Conservation (phyloP, 2,797 vertebrate genomes). For the Channallabes apus region DNA sequence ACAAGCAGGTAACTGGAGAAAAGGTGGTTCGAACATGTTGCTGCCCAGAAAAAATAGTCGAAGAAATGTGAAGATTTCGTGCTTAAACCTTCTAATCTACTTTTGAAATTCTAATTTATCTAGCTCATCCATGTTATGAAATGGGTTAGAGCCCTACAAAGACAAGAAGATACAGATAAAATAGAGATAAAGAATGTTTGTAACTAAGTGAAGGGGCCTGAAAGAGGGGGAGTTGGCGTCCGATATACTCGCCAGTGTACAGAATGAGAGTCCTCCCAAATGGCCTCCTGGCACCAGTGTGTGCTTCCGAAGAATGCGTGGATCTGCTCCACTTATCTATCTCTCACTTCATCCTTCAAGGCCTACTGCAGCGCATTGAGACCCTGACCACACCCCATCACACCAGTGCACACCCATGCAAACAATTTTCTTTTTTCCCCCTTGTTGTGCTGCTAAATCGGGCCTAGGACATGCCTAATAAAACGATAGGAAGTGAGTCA, state of each 20-base stretch:
- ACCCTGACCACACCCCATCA: too few species aligned
- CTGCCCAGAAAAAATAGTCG: neutral
- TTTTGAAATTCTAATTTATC: neutral
- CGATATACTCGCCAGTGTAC: neutral
- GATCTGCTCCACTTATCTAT: constrained; percentile 8
- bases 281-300: constrained; percentile 34
- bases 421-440: neutral
- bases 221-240: neutral
- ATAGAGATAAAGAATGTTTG: neutral
- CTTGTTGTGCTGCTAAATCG: constrained; percentile 8
- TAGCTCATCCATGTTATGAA: neutral
- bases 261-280: constrained; percentile 4
- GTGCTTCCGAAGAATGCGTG: constrained; percentile 28
- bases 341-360: neutral
- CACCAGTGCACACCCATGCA: neutral
- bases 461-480: neutral
- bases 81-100: neutral
- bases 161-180: neutral
- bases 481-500: constrained; percentile 17
- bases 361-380: neutral
- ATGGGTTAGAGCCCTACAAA: neutral
- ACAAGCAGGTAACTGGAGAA: constrained; percentile 85
- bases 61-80: neutral
- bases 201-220: constrained; percentile 14
- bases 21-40: neutral